Conservation (phyloP, 2,888 invertebrate genomes). For the Machimus rusticus region DNA sequence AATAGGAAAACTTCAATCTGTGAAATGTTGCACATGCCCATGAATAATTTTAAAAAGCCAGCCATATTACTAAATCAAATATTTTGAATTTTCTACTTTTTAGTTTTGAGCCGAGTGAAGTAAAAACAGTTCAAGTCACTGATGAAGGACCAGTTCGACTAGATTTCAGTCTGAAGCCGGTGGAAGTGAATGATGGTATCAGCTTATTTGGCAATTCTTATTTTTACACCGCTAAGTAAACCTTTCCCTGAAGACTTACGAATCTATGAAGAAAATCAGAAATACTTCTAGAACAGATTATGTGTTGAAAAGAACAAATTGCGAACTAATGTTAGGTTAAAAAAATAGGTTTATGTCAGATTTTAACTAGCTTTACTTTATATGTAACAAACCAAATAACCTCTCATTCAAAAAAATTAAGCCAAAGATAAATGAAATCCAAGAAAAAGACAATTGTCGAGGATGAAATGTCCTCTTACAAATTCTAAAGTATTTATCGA, state of each 20-base stretch:
- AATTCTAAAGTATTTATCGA: background rate
- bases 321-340: background rate
- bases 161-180: conserved; percentile 60
- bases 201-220: conserved; percentile 60
- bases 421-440: background rate
- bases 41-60: background rate
- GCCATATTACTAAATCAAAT: background rate
- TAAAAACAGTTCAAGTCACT: conserved; percentile 60
- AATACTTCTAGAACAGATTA: background rate
- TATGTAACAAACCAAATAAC: background rate
- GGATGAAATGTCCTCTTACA: background rate
- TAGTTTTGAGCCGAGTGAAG: conserved; percentile 66
- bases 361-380: background rate
- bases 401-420: background rate
- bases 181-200: conserved; percentile 61
- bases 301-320: background rate
- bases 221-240: conserved; percentile 51
- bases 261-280: background rate
- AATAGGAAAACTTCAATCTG: background rate
- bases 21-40: background rate
- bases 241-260: background rate
- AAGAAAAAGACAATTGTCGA: background rate
- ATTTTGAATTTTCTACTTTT: conserved; percentile 49
- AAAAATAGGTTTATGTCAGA: background rate
- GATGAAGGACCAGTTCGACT: conserved; percentile 57